These are phyloP conservation scores for Eurypyga helias DNA, from an alignment of 2,113 vertebrate genomes.

Conservation along the genomic window DNA sequence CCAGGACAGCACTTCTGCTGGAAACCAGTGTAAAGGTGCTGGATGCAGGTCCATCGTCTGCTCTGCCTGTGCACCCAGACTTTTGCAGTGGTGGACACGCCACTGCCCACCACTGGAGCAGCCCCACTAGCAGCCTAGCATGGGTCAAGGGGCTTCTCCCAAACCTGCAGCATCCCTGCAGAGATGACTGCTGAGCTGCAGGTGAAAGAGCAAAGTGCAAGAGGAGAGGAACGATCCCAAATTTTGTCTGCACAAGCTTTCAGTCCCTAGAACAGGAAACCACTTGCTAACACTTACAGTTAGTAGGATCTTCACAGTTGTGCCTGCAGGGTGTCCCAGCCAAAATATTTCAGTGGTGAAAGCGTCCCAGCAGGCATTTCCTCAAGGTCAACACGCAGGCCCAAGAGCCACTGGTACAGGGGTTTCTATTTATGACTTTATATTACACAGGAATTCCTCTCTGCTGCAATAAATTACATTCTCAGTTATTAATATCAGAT, in stretches of 20 bases:
- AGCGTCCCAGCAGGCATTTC: neutral
- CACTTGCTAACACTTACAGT: neutral
- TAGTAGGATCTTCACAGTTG: neutral
- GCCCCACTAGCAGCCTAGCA: neutral
- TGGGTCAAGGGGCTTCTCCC: accelerated
- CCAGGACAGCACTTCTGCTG: neutral
- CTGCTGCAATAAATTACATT: neutral
- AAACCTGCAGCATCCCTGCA: neutral
- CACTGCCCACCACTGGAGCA: neutral
- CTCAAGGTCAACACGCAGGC: neutral
- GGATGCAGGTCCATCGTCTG: neutral
- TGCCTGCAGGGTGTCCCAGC: neutral
- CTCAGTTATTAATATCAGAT: neutral
- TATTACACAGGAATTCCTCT: neutral
- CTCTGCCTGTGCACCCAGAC: neutral
- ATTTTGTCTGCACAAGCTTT: neutral
- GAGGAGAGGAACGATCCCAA: neutral
- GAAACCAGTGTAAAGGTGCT: neutral
- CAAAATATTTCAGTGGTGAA: neutral
- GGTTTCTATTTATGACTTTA: neutral
- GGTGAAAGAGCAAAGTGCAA: neutral
- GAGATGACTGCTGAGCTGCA: neutral
- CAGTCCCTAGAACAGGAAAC: neutral
- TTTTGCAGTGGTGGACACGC: neutral
- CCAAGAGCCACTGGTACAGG: neutral